Evolutionary conservation across 2,113 vertebrate genomes (phyloP), one percentile per base, ranked within the genome.

Genomic region (Tiliqua scincoides): DNA sequence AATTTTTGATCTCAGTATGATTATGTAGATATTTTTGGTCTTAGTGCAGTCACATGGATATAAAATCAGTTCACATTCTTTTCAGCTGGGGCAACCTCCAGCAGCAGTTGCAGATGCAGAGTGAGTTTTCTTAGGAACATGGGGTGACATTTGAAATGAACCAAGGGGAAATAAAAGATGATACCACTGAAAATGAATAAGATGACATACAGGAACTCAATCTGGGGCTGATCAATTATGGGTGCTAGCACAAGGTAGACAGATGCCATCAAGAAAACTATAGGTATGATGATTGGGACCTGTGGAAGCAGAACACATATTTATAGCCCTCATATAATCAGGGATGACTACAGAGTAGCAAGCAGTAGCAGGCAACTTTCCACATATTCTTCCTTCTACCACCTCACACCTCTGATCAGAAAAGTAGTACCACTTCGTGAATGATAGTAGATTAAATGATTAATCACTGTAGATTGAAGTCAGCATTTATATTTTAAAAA

Each of bases 211-310:
- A 98, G 95, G 91, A 97, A 97, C 92, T 98, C 97, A 1, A 93
- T 93, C 92, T 97, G 95, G 37, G 98, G 97, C 0, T 96, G 79
- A 75, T 97, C 96, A 6, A 98, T 93, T 89, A 98, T 94, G 25
- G 98, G 98, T 0, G 96, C 97, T 91, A 98, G 90, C 37, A 98
- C 97, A 37, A 98, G 96, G 93, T 96, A 97, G 59, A 98, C 84
- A 7, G 97, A 96, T 1, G 94, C 96, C 27, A 98, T 73, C 88
- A 99, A 82, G 83, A 97, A 93, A 2, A 98, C 73, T 62, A 97
- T 87, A 14, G 98, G 98, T 52, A 99, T 91, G 73, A 97, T 1
- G 67, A 98, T 97, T 15, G 98, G 97, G 48, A 98, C 97, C 98
- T 98, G 92, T 84, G 84, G 68, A 93, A 85, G 30, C 27, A 91